Conservation (phyloP, 2,797 vertebrate species). For the Schizopygopsis malacanthus region DNA sequence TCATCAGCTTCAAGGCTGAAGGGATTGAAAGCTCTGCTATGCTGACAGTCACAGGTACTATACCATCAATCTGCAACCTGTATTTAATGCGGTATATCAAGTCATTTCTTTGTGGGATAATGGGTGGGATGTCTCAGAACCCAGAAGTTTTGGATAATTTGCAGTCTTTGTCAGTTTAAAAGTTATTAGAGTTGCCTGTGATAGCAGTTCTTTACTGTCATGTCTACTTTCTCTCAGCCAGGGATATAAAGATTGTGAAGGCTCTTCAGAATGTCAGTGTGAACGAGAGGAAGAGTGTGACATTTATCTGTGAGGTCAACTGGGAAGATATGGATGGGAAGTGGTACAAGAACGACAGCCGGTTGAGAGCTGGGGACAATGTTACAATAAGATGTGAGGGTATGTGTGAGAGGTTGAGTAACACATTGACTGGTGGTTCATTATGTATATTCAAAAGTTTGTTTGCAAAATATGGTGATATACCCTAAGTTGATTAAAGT, state of each 20-base stretch:
- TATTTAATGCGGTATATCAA: neutral
- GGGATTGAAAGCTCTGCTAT: conserved; percentile 81
- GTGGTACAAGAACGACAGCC: conserved; percentile 89
- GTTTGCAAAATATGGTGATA: neutral
- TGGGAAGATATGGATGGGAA: conserved; percentile 88
- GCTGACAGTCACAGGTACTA: conserved; percentile 87
- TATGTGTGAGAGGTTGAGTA: conserved; percentile 58
- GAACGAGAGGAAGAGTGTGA: conserved; percentile 83
- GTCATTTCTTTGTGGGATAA: neutral
- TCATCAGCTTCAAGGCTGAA: conserved; percentile 85
- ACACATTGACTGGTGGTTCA: neutral
- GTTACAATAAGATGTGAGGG: conserved; percentile 89
- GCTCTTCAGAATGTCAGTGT: conserved; percentile 87
- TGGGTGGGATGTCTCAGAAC: neutral
- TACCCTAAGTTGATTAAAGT: neutral
- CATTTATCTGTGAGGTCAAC: conserved; percentile 89
- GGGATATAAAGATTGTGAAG: conserved; percentile 85
- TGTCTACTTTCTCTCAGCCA: conserved; percentile 75
- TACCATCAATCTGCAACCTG: conserved; percentile 32
- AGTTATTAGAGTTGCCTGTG: neutral
- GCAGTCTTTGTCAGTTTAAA: conserved; percentile 3
- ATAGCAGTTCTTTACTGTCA: conserved; percentile 5
- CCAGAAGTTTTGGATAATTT: neutral
- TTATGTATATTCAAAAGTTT: neutral
- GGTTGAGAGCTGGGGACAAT: conserved; percentile 85